Percentiles rank a stretch among this genome's conserved stretches.
Conservation (phyloP, 2,113 vertebrate species). For the Cyphomyrus discorhynchus region DNA sequence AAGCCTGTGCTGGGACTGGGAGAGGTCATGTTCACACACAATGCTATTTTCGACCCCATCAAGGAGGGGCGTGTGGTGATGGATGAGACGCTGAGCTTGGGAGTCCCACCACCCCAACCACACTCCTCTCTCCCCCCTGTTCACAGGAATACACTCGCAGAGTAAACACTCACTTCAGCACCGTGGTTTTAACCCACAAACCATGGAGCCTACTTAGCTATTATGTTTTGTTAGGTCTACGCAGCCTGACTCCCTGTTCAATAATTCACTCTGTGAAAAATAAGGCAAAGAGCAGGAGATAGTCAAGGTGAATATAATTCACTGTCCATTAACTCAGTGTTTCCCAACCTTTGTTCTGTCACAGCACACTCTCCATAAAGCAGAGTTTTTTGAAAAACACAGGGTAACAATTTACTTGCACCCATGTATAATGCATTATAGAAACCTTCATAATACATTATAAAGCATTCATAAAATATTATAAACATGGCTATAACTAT, state of each 20-base stretch:
- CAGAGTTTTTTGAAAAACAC: no score
- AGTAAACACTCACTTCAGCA: slow-evolving; percentile 8
- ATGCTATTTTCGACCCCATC: slow-evolving; percentile 58
- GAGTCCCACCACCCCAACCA: slow-evolving; percentile 50
- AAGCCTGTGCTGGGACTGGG: slow-evolving; percentile 44
- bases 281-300: not conserved
- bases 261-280: slow-evolving; percentile 1
- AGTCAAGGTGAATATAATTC: not conserved
- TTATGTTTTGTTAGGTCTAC: not conserved
- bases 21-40: slow-evolving; percentile 64
- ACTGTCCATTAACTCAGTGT: not conserved
- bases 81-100: slow-evolving; percentile 51
- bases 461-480: not conserved
- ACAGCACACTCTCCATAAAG: not conserved
- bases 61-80: slow-evolving; percentile 63
- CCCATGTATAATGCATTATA: no score
- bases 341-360: not conserved
- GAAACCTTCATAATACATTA: not conserved
- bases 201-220: slow-evolving; percentile 14
- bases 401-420: no score
- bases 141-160: slow-evolving; percentile 32
- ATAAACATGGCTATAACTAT: not conserved
- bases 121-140: not conserved
- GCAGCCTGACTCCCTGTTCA: not conserved
- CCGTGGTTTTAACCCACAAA: slow-evolving; percentile 1